Evolutionary conservation across 2,888 invertebrate genomes (phyloP).

Genomic region (Tiliacea citrago): DNA sequence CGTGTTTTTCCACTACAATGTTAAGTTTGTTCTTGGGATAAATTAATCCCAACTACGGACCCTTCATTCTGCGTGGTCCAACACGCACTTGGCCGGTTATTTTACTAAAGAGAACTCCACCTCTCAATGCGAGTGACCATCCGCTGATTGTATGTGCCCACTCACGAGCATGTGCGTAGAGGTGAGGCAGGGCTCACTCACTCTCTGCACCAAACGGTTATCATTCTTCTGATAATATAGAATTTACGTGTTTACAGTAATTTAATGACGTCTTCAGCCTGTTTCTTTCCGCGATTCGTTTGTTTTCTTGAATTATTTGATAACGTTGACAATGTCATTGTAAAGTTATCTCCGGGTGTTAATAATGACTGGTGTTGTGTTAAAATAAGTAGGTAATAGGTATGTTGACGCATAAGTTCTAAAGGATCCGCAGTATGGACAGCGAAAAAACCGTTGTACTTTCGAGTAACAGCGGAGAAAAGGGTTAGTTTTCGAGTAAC

Average conservation of each 20-base stretch:
- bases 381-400: neutral
- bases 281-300: slow-evolving; percentile 20
- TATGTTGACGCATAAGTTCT: neutral
- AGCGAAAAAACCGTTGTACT: neutral
- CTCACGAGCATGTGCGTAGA: neutral
- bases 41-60: too few relatives aligned
- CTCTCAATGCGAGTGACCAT: too few relatives aligned
- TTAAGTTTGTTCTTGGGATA: too few relatives aligned
- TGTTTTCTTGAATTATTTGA: slow-evolving; percentile 22
- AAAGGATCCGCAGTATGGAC: neutral
- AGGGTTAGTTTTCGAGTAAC: neutral
- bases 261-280: slow-evolving; percentile 31
- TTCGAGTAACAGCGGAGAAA: neutral
- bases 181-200: neutral
- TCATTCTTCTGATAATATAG: slow-evolving; percentile 1
- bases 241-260: slow-evolving; percentile 10
- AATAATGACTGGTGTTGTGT: slow-evolving; percentile 6
- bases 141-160: too few relatives aligned
- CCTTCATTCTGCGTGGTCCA: too few relatives aligned
- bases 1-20: too few relatives aligned
- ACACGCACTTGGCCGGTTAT: too few relatives aligned
- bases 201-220: slow-evolving; percentile 38
- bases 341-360: slow-evolving; percentile 28
- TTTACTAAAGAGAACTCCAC: too few relatives aligned
- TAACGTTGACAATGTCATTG: slow-evolving; percentile 29